Percentiles rank a stretch among this genome's conserved stretches.
These are phyloP conservation scores for Camelus bactrianus DNA, from an alignment of 2,113 vertebrate species.

Conservation along the genomic window DNA sequence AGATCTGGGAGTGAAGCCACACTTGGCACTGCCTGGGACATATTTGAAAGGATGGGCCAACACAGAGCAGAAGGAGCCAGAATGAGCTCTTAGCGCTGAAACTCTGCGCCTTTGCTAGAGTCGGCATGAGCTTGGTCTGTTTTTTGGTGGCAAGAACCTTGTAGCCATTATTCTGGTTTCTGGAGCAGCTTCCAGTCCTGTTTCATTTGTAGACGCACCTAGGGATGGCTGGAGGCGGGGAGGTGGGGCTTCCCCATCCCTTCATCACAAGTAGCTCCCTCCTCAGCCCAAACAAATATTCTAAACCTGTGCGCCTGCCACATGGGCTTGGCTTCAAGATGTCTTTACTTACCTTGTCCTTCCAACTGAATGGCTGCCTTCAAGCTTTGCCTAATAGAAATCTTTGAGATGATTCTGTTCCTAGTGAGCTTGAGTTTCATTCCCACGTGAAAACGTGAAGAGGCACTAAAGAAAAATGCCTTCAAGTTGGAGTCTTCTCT, in stretches of 20 bases:
- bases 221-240: background rate
- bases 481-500: background rate
- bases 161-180: background rate
- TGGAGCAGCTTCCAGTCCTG: background rate
- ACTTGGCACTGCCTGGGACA: constrained; percentile 58
- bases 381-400: background rate
- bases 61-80: background rate
- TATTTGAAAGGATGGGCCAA: background rate
- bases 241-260: rapidly evolving
- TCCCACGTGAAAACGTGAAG: background rate
- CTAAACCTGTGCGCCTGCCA: background rate
- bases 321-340: background rate
- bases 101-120: background rate
- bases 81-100: background rate
- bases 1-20: background rate
- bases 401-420: background rate
- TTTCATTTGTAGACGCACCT: background rate
- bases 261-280: background rate
- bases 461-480: background rate
- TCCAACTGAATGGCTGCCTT: background rate
- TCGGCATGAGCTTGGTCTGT: background rate
- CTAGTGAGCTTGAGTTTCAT: background rate
- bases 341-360: background rate
- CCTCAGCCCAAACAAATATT: background rate
- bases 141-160: background rate